A percentile compares a stretch with the other conserved stretches of the same genome.
phyloP scores from a whole-genome alignment of 2,797 vertebrate species.

The Strix occidentalis region DNA sequence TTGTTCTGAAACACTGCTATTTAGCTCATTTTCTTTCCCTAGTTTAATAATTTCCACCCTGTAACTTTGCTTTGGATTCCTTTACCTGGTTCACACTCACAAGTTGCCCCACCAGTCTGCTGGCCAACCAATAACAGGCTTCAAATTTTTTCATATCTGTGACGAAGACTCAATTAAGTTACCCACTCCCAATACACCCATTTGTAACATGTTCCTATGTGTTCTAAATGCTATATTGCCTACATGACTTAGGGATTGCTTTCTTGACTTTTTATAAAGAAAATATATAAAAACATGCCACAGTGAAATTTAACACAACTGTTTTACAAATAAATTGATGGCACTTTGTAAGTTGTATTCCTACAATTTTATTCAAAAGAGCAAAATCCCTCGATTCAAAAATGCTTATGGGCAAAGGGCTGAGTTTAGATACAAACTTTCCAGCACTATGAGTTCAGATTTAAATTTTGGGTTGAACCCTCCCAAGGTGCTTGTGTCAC shows the following conservation, averaged over 20 bases:
- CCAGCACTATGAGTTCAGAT: neutral
- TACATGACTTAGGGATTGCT: neutral
- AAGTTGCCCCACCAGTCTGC: neutral
- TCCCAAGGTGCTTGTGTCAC: neutral
- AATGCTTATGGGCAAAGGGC: neutral
- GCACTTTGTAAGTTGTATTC: neutral
- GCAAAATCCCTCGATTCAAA: neutral
- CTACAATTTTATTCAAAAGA: neutral
- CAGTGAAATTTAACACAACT: neutral
- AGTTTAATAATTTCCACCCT: neutral
- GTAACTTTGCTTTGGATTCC: neutral
- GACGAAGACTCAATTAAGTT: neutral
- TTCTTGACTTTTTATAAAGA: neutral
- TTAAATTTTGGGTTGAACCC: neutral
- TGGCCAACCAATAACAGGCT: neutral
- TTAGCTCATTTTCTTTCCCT: neutral
- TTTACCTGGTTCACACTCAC: neutral
- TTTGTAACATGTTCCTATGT: neutral
- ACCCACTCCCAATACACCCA: fast-evolving
- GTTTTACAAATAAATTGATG: neutral
- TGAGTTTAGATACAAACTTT: neutral
- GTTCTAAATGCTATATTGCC: neutral
- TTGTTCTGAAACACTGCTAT: neutral
- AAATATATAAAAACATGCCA: neutral
- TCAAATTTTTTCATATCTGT: neutral